phyloP scores from a whole-genome alignment of 2,888 invertebrate genomes.

The Dermolepida albohirtum region DNA sequence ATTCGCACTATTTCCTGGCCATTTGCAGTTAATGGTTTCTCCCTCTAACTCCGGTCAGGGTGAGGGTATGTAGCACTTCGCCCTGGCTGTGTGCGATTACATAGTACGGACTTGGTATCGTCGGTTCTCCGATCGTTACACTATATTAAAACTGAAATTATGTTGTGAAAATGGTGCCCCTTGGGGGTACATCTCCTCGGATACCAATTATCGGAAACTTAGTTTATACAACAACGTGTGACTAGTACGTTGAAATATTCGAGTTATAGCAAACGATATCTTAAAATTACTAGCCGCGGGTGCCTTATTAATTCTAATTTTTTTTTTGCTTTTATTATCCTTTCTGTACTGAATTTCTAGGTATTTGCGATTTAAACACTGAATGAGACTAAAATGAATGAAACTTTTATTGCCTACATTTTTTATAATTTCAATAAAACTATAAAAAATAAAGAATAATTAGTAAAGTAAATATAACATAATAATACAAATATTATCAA shows the following conservation, averaged over 20 bases:
- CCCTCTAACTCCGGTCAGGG: neutral
- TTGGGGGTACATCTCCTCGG: conserved; percentile 14
- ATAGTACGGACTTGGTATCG: conserved; percentile 27
- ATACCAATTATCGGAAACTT: conserved; percentile 25
- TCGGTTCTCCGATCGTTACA: conserved; percentile 17
- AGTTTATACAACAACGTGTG: neutral
- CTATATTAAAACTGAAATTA: conserved; percentile 44
- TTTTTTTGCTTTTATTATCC: no score
- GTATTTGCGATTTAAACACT: no score
- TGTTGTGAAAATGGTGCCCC: conserved; percentile 37
- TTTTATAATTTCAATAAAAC: no score
- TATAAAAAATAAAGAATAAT: no score
- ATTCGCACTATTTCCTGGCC: conserved; percentile 51
- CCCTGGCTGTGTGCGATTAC: conserved; percentile 43
- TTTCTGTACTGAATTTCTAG: no score
- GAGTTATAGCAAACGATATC: no score
- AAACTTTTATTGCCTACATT: no score
- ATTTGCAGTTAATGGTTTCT: conserved; percentile 51
- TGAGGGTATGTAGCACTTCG: neutral
- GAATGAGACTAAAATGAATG: no score
- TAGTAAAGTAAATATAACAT: no score
- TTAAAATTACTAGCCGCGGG: no score
- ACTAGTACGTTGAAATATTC: neutral
- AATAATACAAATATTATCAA: no score
- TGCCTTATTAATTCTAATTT: no score